Evolutionary conservation across 2,888 invertebrate species (phyloP), one percentile per base, ranked within the genome.

Genomic region (Pseudolycoriella hygida): DNA sequence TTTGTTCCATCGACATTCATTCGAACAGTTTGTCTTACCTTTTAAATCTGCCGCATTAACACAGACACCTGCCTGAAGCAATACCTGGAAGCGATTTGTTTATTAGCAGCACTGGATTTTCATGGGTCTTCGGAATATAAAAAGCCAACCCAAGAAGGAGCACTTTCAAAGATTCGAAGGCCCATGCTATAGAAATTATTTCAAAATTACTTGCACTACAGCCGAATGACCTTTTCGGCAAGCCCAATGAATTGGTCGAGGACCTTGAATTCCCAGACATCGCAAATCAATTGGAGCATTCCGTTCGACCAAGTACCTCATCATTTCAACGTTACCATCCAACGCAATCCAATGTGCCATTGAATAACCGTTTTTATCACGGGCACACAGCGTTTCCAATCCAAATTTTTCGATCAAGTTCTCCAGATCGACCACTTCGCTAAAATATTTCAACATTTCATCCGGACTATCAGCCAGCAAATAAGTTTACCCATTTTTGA

Each of bases 211-310:
- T 67, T 92, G 90, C 4, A 89, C 89, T 15, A 90, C 79, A 0
- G 86, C 85, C 1, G 89, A 82, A 58, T 92, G 89, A 1, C 92
- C 92, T 61, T 92, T 89, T 34, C 90, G 74, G 57, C 89, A 89
- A 0, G 92, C 90, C 92, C 92, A 92, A 60, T 93, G 92, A 50
- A 92, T 87, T 1, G 92, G 92, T 19, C 84, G 72, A 1, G 89
- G 89, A 1, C 89, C 90, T 67, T 88, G 83, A 2, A 85, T 87
- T 42, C 89, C 88, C 42, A 87, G 68, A 55, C 89, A 89, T 1
- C 88, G 81, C 37, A 88, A 70, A 64, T 92, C 87, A 5, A 90
- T 77, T 0, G 87, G 86, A 3, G 84, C 85, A 18, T 77, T 81
- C 44, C 83, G 68, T 58, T 89, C 88, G 14, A 89, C 78, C 45